Conservation (phyloP, 53 echinoderm and acorn worm genomes). For the Patiria pectinifera region DNA sequence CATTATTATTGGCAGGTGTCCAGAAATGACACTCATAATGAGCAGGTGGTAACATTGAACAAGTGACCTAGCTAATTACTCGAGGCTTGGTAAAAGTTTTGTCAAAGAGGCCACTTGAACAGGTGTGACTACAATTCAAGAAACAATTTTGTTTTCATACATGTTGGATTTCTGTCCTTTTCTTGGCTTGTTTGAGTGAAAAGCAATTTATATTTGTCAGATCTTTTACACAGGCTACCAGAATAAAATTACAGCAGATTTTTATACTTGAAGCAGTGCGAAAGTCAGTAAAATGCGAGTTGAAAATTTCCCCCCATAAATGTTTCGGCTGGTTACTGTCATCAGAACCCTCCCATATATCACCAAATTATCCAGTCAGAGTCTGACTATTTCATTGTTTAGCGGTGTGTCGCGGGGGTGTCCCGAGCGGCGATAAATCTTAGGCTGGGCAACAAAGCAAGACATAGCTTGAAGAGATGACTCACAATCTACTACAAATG, state of each 20-base stretch:
- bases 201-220: background rate
- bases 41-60: background rate
- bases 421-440: constrained; percentile 58
- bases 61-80: too few species aligned
- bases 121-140: background rate
- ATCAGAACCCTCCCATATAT: constrained; percentile 48
- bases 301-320: background rate
- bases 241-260: background rate
- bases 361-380: constrained; percentile 49
- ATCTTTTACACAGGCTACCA: background rate
- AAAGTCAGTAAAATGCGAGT: background rate
- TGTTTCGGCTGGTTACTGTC: constrained; percentile 38
- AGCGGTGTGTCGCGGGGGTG: background rate
- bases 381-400: constrained; percentile 46
- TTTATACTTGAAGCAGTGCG: too few species aligned
- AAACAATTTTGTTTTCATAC: background rate
- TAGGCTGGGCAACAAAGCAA: constrained; percentile 38
- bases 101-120: background rate
- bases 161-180: background rate
- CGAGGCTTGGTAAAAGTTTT: background rate
- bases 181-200: background rate
- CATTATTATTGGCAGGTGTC: background rate
- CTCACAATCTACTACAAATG: constrained; percentile 38
- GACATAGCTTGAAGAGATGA: constrained; percentile 41
- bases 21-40: background rate